Percentiles rank a stretch among this genome's conserved stretches.
Evolutionary conservation across 2,113 vertebrate genomes (phyloP).

Genomic region (Clupea harengus): DNA sequence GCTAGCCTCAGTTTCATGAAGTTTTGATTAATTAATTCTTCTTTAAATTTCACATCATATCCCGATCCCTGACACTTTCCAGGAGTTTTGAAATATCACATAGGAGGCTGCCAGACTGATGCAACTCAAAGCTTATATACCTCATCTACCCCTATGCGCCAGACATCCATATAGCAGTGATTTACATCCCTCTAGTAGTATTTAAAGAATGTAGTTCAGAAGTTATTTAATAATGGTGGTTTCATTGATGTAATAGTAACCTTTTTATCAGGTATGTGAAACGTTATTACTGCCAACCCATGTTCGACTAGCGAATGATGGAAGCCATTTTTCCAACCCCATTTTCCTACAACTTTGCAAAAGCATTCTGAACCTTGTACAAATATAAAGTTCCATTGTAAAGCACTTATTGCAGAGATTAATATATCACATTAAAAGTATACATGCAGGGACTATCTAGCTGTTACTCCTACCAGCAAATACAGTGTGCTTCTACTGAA

Average conservation of each 20-base stretch:
- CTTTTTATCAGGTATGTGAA: background rate
- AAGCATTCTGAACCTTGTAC: background rate
- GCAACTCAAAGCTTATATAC: background rate
- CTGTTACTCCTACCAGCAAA: background rate
- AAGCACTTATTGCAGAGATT: conserved; percentile 4
- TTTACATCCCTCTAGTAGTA: background rate
- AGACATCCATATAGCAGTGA: background rate
- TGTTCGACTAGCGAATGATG: background rate
- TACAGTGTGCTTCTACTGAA: conserved; percentile 5
- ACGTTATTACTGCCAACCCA: conserved; percentile 1
- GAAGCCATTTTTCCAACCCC: background rate
- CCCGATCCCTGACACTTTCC: background rate
- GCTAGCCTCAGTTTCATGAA: background rate
- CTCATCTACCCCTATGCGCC: background rate
- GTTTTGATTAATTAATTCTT: background rate
- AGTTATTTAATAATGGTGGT: background rate
- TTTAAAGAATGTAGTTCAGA: conserved; percentile 12
- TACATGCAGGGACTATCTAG: background rate
- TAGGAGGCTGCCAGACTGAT: background rate
- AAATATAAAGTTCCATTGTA: background rate
- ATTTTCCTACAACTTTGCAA: background rate
- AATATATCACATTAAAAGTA: background rate
- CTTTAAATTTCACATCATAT: background rate
- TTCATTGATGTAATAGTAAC: background rate
- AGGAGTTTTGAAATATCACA: background rate